Percentiles rank a stretch among this genome's conserved stretches.
Evolutionary conservation across 2,113 vertebrate genomes (phyloP).

Genomic region (Passerina amoena): DNA sequence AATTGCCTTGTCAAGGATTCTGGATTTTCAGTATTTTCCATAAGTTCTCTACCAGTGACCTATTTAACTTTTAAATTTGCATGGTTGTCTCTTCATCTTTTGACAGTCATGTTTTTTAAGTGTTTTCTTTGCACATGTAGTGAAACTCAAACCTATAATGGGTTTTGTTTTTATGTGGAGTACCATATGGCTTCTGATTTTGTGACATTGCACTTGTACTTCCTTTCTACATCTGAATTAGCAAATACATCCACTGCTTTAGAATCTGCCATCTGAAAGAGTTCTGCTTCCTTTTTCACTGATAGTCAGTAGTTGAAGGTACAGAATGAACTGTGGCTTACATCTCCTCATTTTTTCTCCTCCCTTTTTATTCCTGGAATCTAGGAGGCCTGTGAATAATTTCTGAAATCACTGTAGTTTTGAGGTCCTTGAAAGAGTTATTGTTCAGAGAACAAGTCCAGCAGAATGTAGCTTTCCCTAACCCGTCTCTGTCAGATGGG

Average conservation of each 20-base stretch:
- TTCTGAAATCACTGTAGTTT: background rate
- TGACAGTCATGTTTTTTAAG: background rate
- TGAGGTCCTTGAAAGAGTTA: background rate
- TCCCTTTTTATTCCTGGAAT: background rate
- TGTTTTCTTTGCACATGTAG: background rate
- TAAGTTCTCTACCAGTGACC: background rate
- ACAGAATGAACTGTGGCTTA: background rate
- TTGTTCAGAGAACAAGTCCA: background rate
- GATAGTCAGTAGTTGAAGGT: background rate
- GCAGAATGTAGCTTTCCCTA: background rate
- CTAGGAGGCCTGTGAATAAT: background rate
- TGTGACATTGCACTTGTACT: background rate
- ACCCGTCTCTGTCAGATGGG: background rate
- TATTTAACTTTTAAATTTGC: background rate
- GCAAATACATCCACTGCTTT: background rate
- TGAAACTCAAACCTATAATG: background rate
- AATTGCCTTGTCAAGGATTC: background rate
- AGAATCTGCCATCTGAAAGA: background rate
- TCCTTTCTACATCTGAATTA: background rate
- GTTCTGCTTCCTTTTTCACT: background rate
- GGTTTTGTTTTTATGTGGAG: background rate
- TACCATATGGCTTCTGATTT: background rate
- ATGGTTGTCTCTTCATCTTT: background rate
- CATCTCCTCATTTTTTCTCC: background rate
- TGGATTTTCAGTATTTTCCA: background rate